Evolutionary conservation across 2,888 invertebrate genomes (phyloP), one percentile per base, ranked within the genome.

Genomic region (Amphipyra berbera): DNA sequence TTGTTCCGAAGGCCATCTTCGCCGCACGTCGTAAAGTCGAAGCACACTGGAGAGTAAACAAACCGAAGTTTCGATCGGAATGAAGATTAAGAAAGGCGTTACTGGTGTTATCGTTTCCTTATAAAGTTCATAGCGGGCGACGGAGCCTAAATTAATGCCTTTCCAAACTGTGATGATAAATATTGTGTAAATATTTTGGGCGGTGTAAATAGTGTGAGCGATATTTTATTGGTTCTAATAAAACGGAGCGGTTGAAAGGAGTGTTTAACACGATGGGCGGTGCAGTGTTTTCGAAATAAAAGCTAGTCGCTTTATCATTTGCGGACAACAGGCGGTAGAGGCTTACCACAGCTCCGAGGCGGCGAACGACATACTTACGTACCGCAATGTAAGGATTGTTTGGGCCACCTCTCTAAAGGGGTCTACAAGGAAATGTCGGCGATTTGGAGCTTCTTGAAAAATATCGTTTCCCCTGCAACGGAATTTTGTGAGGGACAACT

Each of bases 301-400:
- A 86, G 87, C 88, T 85, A 82, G 83, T 85, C 88, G 84, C 88
- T 93, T 93, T 94, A 90, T 94, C 94, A 89, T 88, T 88, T 82
- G 88, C 82, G 92, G 88, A 90, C 94, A 92, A 90, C 87, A 87
- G 85, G 84, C 86, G 83, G 83, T 83, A 75, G 76, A 84, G 86
- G 88, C 90, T 92, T 91, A 91, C 83, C 67, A 82, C 82, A 82
- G 88, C 87, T 88, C 79, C 82, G 79, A 80, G 68, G 78, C 81
- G 78, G 82, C 75, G 82, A 86, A 87, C 83, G 82, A 84, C 83
- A 83, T 81, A 82, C 84, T 82, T 85, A 85, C 56, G 73, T 82
- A 79, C 73, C 81, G 78, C 78, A 79, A 68, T 73, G 72, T 72
- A 82, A 78, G 83, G 80, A 85, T 88, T 88, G 85, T 85, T 85